Base-by-base conservation (phyloP, 1,140 invertebrate genomes). In the Reticulitermes speratus region DNA sequence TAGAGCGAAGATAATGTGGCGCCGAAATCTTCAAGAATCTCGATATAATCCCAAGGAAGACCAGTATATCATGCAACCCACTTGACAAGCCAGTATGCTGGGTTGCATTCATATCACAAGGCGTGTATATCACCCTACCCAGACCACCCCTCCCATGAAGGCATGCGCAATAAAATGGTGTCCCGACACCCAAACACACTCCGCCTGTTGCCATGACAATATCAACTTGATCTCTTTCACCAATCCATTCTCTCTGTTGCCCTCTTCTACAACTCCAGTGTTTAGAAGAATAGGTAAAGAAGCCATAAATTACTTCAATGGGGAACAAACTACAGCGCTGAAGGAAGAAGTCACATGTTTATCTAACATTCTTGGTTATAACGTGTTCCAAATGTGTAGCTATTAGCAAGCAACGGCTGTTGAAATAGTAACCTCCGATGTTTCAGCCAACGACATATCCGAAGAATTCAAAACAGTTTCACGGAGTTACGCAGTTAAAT, bases 191-290 rank as follows among this genome's bases (percentile, higher is more conserved):
- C 65, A 75, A 75, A 75, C 65, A 75, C 65, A 75, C 65, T 75
- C 65, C 25, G 65, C 65, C 65, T 75, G 65, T 75, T 75, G 65
- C 65, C 65, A 75, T 75, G 65, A 30, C 65, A 75, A 75, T 75
- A 75, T 75, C 65, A 75, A 75, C 25, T 75, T 75, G 65, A 75
- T 75, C 65, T 75, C 65, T 75, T 75, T 75, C 65, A 75, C 65
- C 65, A 75, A 75, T 75, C 65, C 65, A 75, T 75, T 75, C 65
- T 25, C 65, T 75, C 65, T 75, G 25, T 30, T 65, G 9, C 65
- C 7, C 25, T 30, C 65, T 75, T 30, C 14, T 30, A 25, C 19
- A 19, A 55, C 52, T 21, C 52, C 52, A 21, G 19, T 75, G 65
- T 75, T 75, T 75, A 75, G 65, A 75, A 25, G 25, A 25, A 75